Evolutionary conservation across 2,888 invertebrate species (phyloP).

Genomic region (Neria commutata): DNA sequence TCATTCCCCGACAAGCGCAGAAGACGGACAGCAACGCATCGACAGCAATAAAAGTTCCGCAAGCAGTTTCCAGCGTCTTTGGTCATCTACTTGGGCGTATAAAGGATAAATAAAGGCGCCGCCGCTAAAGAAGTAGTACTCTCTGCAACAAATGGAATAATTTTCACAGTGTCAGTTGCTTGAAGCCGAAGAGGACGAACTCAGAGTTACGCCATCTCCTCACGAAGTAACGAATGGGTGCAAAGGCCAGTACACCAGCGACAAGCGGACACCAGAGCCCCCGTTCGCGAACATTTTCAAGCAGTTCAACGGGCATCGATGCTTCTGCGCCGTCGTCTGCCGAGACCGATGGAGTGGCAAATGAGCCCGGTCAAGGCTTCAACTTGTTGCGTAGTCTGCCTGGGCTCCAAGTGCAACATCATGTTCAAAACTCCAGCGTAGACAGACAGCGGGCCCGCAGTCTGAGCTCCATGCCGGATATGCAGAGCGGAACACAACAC

Average conservation of each 20-base stretch:
- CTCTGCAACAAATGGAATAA: no score
- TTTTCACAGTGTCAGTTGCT: no score
- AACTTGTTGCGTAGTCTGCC: constrained; percentile 74
- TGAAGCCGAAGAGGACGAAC: no score
- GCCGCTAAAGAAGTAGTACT: no score
- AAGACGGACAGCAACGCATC: no score
- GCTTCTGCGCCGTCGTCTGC: constrained; percentile 34
- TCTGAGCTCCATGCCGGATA: constrained; percentile 81
- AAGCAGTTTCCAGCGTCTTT: no score
- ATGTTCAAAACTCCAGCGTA: constrained; percentile 61
- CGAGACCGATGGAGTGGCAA: constrained; percentile 32
- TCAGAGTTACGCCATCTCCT: no score
- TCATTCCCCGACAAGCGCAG: no score
- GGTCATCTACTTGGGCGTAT: no score
- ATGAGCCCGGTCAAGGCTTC: constrained; percentile 64
- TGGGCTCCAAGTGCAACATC: constrained; percentile 69
- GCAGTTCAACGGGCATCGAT: constrained; percentile 66
- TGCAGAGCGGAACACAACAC: constrained; percentile 58
- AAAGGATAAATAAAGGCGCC: no score
- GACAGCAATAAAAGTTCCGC: no score
- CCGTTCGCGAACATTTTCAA: constrained; percentile 77
- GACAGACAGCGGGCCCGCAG: constrained; percentile 84
- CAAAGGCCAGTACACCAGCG: constrained; percentile 83
- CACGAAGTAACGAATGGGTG: constrained; percentile 80
- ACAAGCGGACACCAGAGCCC: constrained; percentile 71